Evolutionary conservation across 2,888 invertebrate genomes (phyloP).

Genomic region (Notocelia uddmanniana): DNA sequence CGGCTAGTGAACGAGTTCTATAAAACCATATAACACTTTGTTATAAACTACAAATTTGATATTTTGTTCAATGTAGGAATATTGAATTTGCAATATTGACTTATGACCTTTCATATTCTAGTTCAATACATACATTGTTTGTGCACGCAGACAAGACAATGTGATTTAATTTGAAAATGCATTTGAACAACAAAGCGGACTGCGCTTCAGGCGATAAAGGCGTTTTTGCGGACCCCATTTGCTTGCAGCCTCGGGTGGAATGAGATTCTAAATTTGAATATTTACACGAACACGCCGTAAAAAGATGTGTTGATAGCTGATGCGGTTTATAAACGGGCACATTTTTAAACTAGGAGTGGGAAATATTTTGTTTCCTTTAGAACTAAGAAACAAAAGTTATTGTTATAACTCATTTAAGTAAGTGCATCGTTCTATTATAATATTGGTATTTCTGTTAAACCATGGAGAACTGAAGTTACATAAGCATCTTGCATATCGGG

Average conservation of each 20-base stretch:
- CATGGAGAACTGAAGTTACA: too few relatives aligned
- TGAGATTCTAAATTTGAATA: constrained; percentile 38
- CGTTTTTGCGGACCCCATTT: constrained; percentile 19
- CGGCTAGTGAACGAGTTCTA: too few relatives aligned
- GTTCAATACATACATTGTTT: neutral
- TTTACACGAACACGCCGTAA: constrained; percentile 4
- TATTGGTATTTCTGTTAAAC: too few relatives aligned
- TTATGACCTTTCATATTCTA: neutral
- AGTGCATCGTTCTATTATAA: too few relatives aligned
- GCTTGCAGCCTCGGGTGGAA: constrained; percentile 14
- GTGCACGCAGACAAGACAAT: neutral
- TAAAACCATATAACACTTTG: neutral
- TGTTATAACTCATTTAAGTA: too few relatives aligned
- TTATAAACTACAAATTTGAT: neutral
- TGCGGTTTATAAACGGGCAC: neutral
- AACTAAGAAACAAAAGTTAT: neutral
- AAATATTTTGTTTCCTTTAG: neutral
- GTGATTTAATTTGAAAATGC: constrained; percentile 30
- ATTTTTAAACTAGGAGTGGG: neutral
- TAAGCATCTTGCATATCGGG: too few relatives aligned
- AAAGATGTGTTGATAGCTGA: constrained; percentile 1
- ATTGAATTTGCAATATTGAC: neutral
- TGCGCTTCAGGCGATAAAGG: constrained; percentile 3
- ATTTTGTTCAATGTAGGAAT: neutral
- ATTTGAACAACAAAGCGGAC: constrained; percentile 27